phyloP scores from a whole-genome alignment of 2,888 invertebrate species.

The Agapostemon virescens region DNA sequence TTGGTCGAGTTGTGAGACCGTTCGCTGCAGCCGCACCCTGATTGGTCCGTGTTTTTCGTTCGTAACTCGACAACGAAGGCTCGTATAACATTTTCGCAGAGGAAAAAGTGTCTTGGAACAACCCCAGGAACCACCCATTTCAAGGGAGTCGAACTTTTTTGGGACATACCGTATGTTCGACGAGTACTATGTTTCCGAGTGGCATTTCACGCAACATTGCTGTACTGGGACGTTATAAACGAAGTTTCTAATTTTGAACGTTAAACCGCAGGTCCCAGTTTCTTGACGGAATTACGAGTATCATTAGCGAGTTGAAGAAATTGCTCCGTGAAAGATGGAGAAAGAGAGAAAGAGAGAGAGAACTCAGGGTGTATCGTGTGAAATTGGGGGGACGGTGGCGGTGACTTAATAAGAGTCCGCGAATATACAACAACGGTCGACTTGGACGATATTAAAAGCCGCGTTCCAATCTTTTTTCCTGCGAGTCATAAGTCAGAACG shows the following conservation, averaged over 20 bases:
- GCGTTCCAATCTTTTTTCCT: constrained; percentile 56
- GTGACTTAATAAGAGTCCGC: constrained; percentile 56
- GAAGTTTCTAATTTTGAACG: not conserved
- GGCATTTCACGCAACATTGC: too few relatives aligned
- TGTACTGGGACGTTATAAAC: not conserved
- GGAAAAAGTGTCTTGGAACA: too few relatives aligned
- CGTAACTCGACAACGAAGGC: too few relatives aligned
- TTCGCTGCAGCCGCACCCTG: too few relatives aligned
- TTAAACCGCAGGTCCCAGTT: not conserved
- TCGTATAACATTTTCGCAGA: too few relatives aligned
- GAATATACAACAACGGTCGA: constrained; percentile 53
- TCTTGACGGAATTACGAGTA: not conserved
- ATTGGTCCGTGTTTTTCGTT: too few relatives aligned
- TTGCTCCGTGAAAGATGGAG: not conserved
- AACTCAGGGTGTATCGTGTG: constrained; percentile 2
- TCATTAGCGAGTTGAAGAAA: not conserved
- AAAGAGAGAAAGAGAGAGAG: not conserved
- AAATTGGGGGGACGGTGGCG: constrained; percentile 22
- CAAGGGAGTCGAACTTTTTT: too few relatives aligned
- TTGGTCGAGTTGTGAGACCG: too few relatives aligned
- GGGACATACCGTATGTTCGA: too few relatives aligned
- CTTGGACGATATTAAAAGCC: constrained; percentile 56
- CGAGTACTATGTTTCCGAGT: too few relatives aligned
- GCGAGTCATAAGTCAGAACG: constrained; percentile 64
- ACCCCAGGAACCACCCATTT: too few relatives aligned